Percentiles rank a stretch among this genome's conserved stretches.
Evolutionary conservation across 2,888 invertebrate genomes (phyloP).

Genomic region (Reticulitermes lucifugus): DNA sequence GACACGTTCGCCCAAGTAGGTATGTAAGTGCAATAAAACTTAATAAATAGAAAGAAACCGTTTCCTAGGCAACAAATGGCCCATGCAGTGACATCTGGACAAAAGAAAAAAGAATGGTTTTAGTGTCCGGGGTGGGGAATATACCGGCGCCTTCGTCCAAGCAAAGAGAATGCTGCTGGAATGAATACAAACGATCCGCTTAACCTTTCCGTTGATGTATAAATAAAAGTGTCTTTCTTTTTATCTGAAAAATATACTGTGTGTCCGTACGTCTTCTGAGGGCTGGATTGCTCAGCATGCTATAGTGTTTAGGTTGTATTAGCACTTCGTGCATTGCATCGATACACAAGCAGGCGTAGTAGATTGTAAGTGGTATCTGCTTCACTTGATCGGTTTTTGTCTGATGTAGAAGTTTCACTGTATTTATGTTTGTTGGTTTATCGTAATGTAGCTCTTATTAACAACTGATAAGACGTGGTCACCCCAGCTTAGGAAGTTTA

Average conservation of each 20-base stretch:
- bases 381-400: too few relatives aligned
- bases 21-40: not conserved
- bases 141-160: not conserved
- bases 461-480: too few relatives aligned
- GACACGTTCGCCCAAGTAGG: not conserved
- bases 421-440: not conserved
- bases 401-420: not conserved
- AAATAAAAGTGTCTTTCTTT: not conserved
- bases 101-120: constrained; percentile 19
- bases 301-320: not conserved
- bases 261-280: not conserved
- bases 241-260: not conserved
- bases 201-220: not conserved
- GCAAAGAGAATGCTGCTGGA: not conserved
- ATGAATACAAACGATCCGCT: constrained; percentile 1
- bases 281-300: not conserved
- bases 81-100: not conserved
- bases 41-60: not conserved
- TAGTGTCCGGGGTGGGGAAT: not conserved
- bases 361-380: too few relatives aligned
- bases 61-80: constrained; percentile 4
- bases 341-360: not conserved
- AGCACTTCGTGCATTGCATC: not conserved
- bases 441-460: too few relatives aligned
- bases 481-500: too few relatives aligned